These are phyloP conservation scores for Hippopotamus amphibius DNA, from an alignment of 2,113 vertebrate genomes.

Conservation along the genomic window DNA sequence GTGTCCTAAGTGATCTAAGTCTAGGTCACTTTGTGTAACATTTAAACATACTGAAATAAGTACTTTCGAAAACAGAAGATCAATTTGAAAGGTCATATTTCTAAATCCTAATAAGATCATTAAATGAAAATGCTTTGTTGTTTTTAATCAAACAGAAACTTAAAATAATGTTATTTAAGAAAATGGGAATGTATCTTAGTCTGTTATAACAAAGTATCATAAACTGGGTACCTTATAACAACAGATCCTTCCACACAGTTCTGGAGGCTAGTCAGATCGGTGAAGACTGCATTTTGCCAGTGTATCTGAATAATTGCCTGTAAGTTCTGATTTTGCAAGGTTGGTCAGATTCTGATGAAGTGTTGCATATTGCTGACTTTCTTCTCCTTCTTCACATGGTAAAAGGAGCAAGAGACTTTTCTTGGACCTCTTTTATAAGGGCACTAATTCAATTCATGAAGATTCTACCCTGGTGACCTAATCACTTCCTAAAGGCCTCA, in stretches of 20 bases:
- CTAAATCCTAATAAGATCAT: conserved; percentile 21
- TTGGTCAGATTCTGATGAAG: neutral
- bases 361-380: neutral
- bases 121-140: neutral
- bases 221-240: neutral
- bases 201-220: neutral
- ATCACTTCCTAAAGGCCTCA: neutral
- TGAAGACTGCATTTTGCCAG: neutral
- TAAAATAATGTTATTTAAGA: conserved; percentile 5
- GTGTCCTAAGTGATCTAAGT: neutral
- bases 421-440: neutral
- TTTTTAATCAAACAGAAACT: neutral
- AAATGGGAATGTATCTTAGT: neutral
- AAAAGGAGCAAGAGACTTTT: neutral
- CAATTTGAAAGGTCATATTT: conserved; percentile 17
- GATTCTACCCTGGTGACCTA: neutral
- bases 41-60: neutral
- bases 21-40: neutral
- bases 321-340: neutral
- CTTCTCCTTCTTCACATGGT: neutral
- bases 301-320: neutral
- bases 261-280: neutral
- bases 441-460: neutral
- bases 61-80: neutral
- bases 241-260: neutral